These are phyloP conservation scores for Scaptomyza hsui DNA, from an alignment of 1,140 invertebrate species.

Conservation along the genomic window DNA sequence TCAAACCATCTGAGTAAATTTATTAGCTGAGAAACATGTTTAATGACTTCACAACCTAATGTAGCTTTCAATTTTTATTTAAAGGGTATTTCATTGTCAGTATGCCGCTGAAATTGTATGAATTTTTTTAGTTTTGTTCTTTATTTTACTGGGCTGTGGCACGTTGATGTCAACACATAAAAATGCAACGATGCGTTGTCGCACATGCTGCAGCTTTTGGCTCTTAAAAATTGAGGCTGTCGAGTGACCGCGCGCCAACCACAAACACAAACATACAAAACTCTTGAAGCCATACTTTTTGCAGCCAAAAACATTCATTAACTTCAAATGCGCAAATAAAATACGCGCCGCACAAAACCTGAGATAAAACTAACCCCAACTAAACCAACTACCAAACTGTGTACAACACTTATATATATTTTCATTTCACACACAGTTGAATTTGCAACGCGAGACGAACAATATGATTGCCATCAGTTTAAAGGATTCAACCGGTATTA, in stretches of 20 bases:
- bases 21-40: neutral
- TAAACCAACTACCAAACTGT: neutral
- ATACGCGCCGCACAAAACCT: neutral
- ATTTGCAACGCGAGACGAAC: constrained; percentile 74
- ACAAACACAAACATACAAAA: constrained; percentile 41
- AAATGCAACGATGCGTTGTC: constrained; percentile 57
- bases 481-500: constrained; percentile 76
- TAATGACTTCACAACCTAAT: too few species aligned
- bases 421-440: constrained; percentile 52
- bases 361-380: constrained; percentile 12
- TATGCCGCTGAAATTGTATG: too few species aligned
- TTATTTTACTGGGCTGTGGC: constrained; percentile 37
- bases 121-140: constrained; percentile 12
- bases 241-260: constrained; percentile 43
- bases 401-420: neutral
- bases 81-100: constrained; percentile 4
- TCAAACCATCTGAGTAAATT: neutral
- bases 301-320: constrained; percentile 33
- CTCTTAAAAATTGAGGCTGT: constrained; percentile 56
- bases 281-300: constrained; percentile 27
- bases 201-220: constrained; percentile 51
- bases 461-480: constrained; percentile 81
- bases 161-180: constrained; percentile 59
- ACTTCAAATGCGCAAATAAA: constrained; percentile 27
- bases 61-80: too few species aligned